Evolutionary conservation across 2,797 vertebrate genomes (phyloP), one percentile per base, ranked within the genome.

Genomic region (Ammospiza maritima): DNA sequence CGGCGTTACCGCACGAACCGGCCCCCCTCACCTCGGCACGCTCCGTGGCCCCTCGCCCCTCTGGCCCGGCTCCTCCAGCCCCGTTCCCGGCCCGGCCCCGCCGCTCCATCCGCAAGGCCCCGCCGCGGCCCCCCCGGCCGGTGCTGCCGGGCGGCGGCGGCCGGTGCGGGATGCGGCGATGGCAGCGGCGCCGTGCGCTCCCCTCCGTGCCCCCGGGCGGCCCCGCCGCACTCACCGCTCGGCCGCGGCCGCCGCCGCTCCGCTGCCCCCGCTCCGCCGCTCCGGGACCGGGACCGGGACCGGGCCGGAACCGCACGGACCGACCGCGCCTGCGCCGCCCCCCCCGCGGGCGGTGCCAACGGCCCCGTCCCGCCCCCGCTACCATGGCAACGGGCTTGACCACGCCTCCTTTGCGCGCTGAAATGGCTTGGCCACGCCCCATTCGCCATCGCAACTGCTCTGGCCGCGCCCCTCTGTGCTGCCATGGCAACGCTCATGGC

Each of bases 391-490:
- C 57, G 11, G 11, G 0, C 1, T 0, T 0, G 11, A 0, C 26
- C 78, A 13, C 78, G 56, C 77, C 78, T 56, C 3, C 3, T 5
- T 4, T 0, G 2, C 1, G 6, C 5, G 2, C 5, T 2, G n/a
- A 3, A 4, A 4, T 1, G 4, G 3, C 0, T 7, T 8, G 64
- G 3, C 12, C 77, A 16, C 53, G 53, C 77, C 77, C 38, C 20
- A 6, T 27, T 7, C 16, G 10, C 1, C 16, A 29, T 29, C 16
- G 51, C 36, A 20, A 29, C 12, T 0, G 0, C 0, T 0, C 1
- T 9, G 54, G 2, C 1, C 65, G 29, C 65, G 54, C 77, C 76
- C 44, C 44, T 7, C 15, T 1, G 1, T 6, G 17, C 18, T 56
- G 21, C 21, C 51, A 50, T 16, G 72, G 57, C 72, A 53, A 53